Percentiles rank a stretch among this genome's conserved stretches.
These are phyloP conservation scores for Ganaspis sp. DNA, from an alignment of 1,140 invertebrate genomes.

Conservation along the genomic window DNA sequence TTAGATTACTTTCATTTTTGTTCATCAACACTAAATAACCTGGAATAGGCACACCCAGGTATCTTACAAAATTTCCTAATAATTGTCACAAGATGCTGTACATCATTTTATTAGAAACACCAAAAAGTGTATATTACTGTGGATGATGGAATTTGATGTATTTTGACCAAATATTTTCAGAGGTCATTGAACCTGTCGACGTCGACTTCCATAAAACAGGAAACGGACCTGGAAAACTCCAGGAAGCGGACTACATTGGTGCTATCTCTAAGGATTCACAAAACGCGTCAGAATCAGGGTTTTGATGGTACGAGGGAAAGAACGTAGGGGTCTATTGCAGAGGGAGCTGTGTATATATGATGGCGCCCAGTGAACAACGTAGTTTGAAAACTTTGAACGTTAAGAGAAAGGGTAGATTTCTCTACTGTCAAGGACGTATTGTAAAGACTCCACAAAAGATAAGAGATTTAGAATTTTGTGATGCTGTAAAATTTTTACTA, in stretches of 20 bases:
- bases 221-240: background rate
- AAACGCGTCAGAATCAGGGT: constrained; percentile 60
- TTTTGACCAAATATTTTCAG: background rate
- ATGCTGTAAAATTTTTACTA: no score
- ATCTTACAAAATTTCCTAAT: no score
- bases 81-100: no score
- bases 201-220: background rate
- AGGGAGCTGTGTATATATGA: constrained; percentile 57
- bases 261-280: constrained; percentile 62
- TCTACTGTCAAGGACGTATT: constrained; percentile 70
- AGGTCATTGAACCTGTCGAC: background rate
- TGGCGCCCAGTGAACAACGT: constrained; percentile 69
- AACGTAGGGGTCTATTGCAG: constrained; percentile 41
- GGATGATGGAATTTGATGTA: no score
- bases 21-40: no score
- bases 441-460: constrained; percentile 66
- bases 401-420: constrained; percentile 73
- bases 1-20: no score
- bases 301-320: constrained; percentile 50
- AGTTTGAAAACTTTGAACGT: constrained; percentile 76
- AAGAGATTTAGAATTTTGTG: constrained; percentile 35
- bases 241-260: constrained; percentile 12
- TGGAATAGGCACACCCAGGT: no score
- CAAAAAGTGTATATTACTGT: no score
- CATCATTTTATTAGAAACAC: no score